Percentiles rank a stretch among this genome's conserved stretches.
Evolutionary conservation across 2,888 invertebrate species (phyloP).

Genomic region (Minunthozetes semirufus): DNA sequence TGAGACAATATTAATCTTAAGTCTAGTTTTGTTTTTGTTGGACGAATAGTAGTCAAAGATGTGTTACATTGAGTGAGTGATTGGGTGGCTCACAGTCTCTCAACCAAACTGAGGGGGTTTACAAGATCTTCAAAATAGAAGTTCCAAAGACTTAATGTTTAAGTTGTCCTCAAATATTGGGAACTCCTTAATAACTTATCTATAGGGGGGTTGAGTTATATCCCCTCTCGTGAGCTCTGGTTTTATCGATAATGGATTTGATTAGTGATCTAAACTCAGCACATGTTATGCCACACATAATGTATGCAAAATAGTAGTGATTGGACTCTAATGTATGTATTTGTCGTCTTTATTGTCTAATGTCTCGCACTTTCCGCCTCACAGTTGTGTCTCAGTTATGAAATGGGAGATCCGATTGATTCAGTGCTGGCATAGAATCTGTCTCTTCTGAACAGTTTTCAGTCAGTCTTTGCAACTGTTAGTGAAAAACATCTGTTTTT

Average conservation of each 20-base stretch:
- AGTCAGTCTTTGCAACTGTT: background rate
- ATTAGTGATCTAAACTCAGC: background rate
- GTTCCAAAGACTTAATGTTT: no score
- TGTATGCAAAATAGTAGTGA: background rate
- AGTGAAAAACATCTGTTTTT: slow-evolving; percentile 19
- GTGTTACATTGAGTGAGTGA: no score
- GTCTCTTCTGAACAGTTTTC: background rate
- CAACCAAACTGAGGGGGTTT: no score
- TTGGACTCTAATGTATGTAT: slow-evolving; percentile 8
- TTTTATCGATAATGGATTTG: background rate
- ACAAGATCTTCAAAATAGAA: no score
- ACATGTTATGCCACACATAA: background rate
- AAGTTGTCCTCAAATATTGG: no score
- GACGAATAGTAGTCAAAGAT: no score
- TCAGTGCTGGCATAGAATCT: background rate
- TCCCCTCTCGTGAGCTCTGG: no score
- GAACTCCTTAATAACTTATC: no score
- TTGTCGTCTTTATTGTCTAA: background rate
- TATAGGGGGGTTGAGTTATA: no score
- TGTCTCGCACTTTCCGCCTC: background rate
- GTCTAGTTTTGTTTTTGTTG: no score
- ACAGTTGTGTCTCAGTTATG: background rate
- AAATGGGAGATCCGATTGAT: background rate
- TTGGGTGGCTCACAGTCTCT: no score
- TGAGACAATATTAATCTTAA: no score